A percentile compares a stretch with the other conserved stretches of the same genome.
Conservation (phyloP, 1,140 invertebrate genomes). For the Thalassaphorura encarpata region DNA sequence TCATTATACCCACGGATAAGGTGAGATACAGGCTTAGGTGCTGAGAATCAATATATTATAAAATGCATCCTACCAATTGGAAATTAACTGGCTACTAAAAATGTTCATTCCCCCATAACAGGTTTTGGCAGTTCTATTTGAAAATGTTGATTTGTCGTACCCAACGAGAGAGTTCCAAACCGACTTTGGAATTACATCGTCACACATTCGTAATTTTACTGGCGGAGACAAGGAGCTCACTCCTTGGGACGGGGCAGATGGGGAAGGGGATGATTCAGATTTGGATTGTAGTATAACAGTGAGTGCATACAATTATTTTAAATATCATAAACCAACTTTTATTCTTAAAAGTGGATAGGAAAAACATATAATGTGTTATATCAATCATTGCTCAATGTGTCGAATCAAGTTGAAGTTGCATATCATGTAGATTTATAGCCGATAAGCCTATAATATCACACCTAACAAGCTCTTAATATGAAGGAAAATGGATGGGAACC, state of each 20-base stretch:
- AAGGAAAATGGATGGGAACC: slow-evolving; percentile 85
- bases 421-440: slow-evolving; percentile 1
- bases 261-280: slow-evolving; percentile 46
- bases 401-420: too few relatives aligned
- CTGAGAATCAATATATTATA: not conserved
- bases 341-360: too few relatives aligned
- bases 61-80: not conserved
- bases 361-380: too few relatives aligned
- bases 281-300: slow-evolving; percentile 50
- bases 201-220: slow-evolving; percentile 46
- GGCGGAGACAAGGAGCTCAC: slow-evolving; percentile 70
- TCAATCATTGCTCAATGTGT: too few relatives aligned
- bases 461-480: too few relatives aligned
- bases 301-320: not conserved
- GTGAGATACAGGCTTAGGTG: slow-evolving; percentile 8
- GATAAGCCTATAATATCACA: too few relatives aligned
- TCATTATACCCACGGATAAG: slow-evolving; percentile 28
- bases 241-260: slow-evolving; percentile 68
- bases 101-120: too few relatives aligned
- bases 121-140: slow-evolving; percentile 22
- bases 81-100: not conserved
- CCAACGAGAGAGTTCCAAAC: slow-evolving; percentile 45
- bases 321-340: slow-evolving; percentile 6
- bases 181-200: slow-evolving; percentile 64
- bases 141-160: slow-evolving; percentile 24